phyloP scores from a whole-genome alignment of 2,888 invertebrate species.

The Mamestra brassicae region DNA sequence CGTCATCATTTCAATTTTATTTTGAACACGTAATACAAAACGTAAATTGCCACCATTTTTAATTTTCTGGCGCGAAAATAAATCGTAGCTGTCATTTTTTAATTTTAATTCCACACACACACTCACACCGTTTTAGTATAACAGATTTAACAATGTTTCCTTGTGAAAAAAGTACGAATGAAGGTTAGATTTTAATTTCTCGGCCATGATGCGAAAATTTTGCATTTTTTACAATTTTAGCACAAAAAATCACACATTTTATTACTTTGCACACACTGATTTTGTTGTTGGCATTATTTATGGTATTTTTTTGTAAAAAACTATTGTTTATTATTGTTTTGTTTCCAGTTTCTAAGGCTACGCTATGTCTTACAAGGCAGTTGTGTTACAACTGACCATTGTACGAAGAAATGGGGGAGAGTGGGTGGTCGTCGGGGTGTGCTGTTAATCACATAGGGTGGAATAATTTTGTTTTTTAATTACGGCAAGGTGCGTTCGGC shows the following conservation, averaged over 20 bases:
- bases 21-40: constrained; percentile 87
- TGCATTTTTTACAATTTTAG: constrained; percentile 51
- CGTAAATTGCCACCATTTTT: constrained; percentile 81
- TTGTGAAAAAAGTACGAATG: constrained; percentile 69
- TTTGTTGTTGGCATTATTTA: constrained; percentile 29
- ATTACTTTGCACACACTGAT: constrained; percentile 37
- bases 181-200: constrained; percentile 77
- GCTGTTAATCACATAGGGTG: constrained; percentile 86
- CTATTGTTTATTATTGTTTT: constrained; percentile 89
- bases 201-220: constrained; percentile 72
- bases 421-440: constrained; percentile 71
- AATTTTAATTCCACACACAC: constrained; percentile 63
- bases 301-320: constrained; percentile 60
- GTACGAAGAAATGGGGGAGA: constrained; percentile 83
- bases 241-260: constrained; percentile 49
- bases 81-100: constrained; percentile 82
- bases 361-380: constrained; percentile 85
- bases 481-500: constrained; percentile 85
- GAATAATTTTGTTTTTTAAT: constrained; percentile 90
- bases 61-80: constrained; percentile 88
- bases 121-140: constrained; percentile 58
- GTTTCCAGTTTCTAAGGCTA: constrained; percentile 88
- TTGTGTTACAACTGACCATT: constrained; percentile 86
- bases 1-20: constrained; percentile 89
- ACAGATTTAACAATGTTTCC: constrained; percentile 72